phyloP scores from a whole-genome alignment of 1,140 invertebrate genomes.

The Tenebrio molitor region DNA sequence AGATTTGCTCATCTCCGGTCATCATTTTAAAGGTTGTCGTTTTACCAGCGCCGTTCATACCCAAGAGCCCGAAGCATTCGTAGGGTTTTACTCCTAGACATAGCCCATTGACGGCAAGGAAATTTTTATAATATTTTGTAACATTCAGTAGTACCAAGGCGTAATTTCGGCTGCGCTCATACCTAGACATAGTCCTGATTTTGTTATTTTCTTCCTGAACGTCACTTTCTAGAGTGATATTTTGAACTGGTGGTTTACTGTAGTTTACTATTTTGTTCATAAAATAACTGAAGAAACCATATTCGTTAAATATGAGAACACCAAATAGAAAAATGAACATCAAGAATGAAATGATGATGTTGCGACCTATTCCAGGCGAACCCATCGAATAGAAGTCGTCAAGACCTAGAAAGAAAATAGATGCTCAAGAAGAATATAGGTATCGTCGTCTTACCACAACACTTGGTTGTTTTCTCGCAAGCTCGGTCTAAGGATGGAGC shows the following conservation, averaged over 20 bases:
- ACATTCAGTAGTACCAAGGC: slow-evolving; percentile 69
- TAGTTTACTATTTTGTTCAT: slow-evolving; percentile 13
- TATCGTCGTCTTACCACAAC: too few relatives aligned
- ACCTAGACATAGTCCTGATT: slow-evolving; percentile 12
- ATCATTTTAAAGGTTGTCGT: slow-evolving; percentile 91
- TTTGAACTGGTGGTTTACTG: neutral
- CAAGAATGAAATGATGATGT: too few relatives aligned
- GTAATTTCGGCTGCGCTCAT: slow-evolving; percentile 46
- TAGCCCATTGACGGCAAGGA: slow-evolving; percentile 80
- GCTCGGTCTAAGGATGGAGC: neutral
- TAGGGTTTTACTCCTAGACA: slow-evolving; percentile 71
- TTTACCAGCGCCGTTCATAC: slow-evolving; percentile 83
- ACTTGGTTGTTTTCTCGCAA: too few relatives aligned
- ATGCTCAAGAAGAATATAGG: too few relatives aligned
- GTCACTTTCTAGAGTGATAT: slow-evolving; percentile 40
- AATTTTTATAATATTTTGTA: slow-evolving; percentile 77
- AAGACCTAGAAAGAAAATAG: too few relatives aligned
- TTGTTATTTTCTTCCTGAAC: slow-evolving; percentile 47
- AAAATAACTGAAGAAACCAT: slow-evolving; percentile 6
- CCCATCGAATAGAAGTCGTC: too few relatives aligned
- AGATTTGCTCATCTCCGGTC: slow-evolving; percentile 80
- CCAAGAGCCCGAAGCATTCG: slow-evolving; percentile 92
- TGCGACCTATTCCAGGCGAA: too few relatives aligned
- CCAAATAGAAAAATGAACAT: too few relatives aligned
- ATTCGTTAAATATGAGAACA: too few relatives aligned